Percentiles rank a stretch among this genome's conserved stretches.
phyloP scores from a whole-genome alignment of 2,888 invertebrate species.

The Drosophila austrosaltans region DNA sequence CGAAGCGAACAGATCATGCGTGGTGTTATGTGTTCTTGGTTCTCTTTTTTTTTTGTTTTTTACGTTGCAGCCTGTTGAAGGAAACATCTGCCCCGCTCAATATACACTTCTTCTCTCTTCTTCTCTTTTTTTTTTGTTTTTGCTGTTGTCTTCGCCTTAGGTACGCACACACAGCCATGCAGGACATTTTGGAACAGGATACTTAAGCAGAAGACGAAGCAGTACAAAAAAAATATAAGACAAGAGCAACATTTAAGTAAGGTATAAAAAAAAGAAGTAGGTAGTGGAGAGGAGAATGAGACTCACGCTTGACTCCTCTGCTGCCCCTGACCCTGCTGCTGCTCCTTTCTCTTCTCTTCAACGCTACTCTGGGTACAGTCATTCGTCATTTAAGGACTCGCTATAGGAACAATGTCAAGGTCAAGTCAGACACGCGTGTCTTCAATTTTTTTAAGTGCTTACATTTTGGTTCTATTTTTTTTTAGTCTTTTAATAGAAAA shows the following conservation, averaged over 20 bases:
- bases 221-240: constrained; percentile 34
- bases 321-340: neutral
- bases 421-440: constrained; percentile 65
- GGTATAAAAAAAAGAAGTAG: constrained; percentile 49
- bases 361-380: constrained; percentile 8
- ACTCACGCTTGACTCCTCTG: constrained; percentile 19
- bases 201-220: constrained; percentile 41
- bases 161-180: constrained; percentile 50
- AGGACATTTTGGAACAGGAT: constrained; percentile 68
- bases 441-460: constrained; percentile 14
- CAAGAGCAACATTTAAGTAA: constrained; percentile 37
- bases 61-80: constrained; percentile 70
- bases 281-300: neutral
- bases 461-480: neutral
- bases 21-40: constrained; percentile 60
- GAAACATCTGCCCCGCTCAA: constrained; percentile 78
- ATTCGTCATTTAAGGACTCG: constrained; percentile 24
- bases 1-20: constrained; percentile 72
- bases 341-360: neutral
- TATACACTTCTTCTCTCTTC: constrained; percentile 40
- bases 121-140: constrained; percentile 40
- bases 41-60: neutral
- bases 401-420: constrained; percentile 70
- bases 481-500: constrained; percentile 71
- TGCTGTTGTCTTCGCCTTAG: constrained; percentile 46